Conservation (phyloP, 2,888 invertebrate genomes). For the Protophormia terraenovae region DNA sequence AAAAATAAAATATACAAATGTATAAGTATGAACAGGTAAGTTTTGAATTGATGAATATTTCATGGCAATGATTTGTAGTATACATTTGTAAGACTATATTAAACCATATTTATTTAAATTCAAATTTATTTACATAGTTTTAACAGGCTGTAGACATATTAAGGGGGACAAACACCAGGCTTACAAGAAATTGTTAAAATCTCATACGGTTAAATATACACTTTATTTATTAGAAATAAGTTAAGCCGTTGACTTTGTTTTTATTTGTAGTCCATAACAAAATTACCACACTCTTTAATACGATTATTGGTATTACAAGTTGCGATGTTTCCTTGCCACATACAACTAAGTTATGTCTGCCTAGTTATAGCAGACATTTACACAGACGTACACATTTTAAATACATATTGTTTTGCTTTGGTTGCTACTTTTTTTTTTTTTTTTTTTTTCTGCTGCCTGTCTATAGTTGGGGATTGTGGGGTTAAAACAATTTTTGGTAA, state of each 20-base stretch:
- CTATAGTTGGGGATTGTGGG: not conserved
- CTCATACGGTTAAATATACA: not conserved
- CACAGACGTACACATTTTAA: not conserved
- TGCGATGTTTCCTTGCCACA: not conserved
- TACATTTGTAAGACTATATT: conserved; percentile 25
- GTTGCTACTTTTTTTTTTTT: not conserved
- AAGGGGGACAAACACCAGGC: too few relatives aligned
- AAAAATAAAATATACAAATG: conserved; percentile 4
- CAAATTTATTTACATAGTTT: not conserved
- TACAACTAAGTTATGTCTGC: not conserved
- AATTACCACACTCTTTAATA: not conserved
- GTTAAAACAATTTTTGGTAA: conserved; percentile 35
- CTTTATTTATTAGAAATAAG: too few relatives aligned
- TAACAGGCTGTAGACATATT: not conserved
- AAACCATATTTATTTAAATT: not conserved
- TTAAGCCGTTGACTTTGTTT: too few relatives aligned
- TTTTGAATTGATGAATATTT: conserved; percentile 74
- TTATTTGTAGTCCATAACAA: not conserved
- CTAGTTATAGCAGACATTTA: not conserved
- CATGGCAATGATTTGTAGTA: conserved; percentile 72
- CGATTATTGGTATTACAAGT: not conserved
- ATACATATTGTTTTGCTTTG: not conserved
- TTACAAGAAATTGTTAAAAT: too few relatives aligned
- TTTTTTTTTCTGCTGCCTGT: not conserved
- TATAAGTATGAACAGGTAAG: conserved; percentile 63